These are phyloP conservation scores for Ceratina japonica DNA, from an alignment of 1,140 invertebrate genomes.

Conservation along the genomic window DNA sequence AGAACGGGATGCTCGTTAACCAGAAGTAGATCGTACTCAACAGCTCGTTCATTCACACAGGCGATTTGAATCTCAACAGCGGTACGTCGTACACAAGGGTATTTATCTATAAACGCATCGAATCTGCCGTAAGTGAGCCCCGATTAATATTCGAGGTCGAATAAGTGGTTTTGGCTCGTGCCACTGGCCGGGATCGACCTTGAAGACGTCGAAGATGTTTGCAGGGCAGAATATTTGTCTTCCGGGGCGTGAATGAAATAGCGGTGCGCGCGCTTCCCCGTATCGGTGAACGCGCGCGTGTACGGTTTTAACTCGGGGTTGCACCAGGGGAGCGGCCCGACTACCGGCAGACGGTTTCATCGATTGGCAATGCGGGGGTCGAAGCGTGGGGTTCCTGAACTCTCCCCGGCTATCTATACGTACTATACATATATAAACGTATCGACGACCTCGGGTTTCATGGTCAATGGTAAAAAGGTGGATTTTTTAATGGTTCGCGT, in stretches of 20 bases:
- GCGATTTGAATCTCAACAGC: no score
- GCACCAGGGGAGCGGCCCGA: constrained; percentile 46
- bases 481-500: constrained; percentile 33
- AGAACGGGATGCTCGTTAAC: neutral
- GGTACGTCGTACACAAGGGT: no score
- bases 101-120: no score
- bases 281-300: neutral
- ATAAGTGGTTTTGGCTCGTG: no score
- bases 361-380: constrained; percentile 68
- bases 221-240: constrained; percentile 14
- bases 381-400: constrained; percentile 57
- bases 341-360: constrained; percentile 68
- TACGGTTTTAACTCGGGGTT: constrained; percentile 24
- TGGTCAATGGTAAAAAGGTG: constrained; percentile 60
- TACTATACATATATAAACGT: constrained; percentile 25
- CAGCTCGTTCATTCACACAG: neutral
- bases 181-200: neutral
- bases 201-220: neutral
- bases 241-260: constrained; percentile 47
- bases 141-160: no score
- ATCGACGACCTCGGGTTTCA: constrained; percentile 59
- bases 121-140: no score
- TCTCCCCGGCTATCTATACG: constrained; percentile 44
- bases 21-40: neutral
- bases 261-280: neutral